These are phyloP conservation scores for Columba livia DNA, from an alignment of 2,113 vertebrate genomes.

Conservation along the genomic window DNA sequence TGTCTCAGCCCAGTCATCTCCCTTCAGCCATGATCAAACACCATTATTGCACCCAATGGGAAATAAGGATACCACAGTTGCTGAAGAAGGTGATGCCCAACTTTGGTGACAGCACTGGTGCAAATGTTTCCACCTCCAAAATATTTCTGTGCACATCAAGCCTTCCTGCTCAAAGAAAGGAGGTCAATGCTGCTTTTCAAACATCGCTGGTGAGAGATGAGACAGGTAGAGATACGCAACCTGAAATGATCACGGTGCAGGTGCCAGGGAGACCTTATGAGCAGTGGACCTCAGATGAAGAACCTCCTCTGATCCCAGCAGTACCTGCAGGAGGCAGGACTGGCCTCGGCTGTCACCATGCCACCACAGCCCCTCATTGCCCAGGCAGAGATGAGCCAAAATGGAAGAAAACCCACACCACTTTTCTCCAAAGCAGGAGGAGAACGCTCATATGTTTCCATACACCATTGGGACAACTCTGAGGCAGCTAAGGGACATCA, in stretches of 20 bases:
- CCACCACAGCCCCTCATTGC: not conserved
- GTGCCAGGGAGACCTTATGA: not conserved
- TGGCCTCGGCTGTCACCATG: accelerated
- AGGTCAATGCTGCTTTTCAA: not conserved
- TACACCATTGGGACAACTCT: accelerated
- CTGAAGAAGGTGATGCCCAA: not conserved
- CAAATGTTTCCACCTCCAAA: not conserved
- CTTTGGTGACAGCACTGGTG: not conserved
- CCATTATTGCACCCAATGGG: not conserved
- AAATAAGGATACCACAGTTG: not conserved
- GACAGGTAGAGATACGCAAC: not conserved
- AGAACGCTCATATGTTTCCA: not conserved
- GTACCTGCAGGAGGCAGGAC: not conserved
- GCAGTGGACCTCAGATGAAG: not conserved
- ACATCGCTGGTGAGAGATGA: not conserved
- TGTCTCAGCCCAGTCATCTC: not conserved
- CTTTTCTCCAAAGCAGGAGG: not conserved
- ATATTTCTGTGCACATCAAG: not conserved
- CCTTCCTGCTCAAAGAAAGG: not conserved
- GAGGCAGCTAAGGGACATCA: accelerated
- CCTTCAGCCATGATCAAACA: not conserved
- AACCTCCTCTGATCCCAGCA: not conserved
- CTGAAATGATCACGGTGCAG: not conserved
- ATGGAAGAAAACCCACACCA: not conserved
- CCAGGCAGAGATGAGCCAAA: not conserved